Conservation (phyloP, 2,888 invertebrate species). For the Drosophila paranaensis region DNA sequence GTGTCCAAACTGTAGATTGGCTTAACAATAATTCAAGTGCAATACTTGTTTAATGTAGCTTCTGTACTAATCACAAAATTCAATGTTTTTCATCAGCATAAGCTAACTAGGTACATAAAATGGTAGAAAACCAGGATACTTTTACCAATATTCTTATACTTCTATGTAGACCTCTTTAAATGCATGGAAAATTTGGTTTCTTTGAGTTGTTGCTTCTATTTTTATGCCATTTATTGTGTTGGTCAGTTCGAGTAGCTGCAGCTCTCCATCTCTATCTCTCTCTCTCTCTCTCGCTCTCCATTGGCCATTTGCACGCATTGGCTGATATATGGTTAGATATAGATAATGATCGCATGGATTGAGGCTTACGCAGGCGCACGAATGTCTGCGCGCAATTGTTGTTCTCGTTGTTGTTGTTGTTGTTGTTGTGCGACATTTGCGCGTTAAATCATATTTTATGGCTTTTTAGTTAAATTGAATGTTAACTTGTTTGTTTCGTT, state of each 20-base stretch:
- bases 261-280: not conserved
- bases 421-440: constrained; percentile 71
- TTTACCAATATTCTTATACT: too few relatives aligned
- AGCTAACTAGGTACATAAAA: too few relatives aligned
- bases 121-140: not conserved
- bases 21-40: too few relatives aligned
- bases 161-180: not conserved
- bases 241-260: not conserved
- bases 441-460: constrained; percentile 80
- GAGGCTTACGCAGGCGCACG: constrained; percentile 71
- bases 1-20: too few relatives aligned
- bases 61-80: too few relatives aligned
- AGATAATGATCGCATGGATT: constrained; percentile 54
- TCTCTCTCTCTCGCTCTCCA: not conserved
- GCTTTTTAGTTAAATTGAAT: constrained; percentile 78
- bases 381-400: constrained; percentile 51
- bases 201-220: not conserved
- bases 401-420: constrained; percentile 19
- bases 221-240: constrained; percentile 2
- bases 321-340: constrained; percentile 31
- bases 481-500: constrained; percentile 79
- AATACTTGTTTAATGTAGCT: too few relatives aligned
- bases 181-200: constrained; percentile 1
- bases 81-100: too few relatives aligned
- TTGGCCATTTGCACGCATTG: constrained; percentile 1